These are phyloP conservation scores for Scaptomyza flava DNA, from an alignment of 2,888 invertebrate species.

Conservation along the genomic window DNA sequence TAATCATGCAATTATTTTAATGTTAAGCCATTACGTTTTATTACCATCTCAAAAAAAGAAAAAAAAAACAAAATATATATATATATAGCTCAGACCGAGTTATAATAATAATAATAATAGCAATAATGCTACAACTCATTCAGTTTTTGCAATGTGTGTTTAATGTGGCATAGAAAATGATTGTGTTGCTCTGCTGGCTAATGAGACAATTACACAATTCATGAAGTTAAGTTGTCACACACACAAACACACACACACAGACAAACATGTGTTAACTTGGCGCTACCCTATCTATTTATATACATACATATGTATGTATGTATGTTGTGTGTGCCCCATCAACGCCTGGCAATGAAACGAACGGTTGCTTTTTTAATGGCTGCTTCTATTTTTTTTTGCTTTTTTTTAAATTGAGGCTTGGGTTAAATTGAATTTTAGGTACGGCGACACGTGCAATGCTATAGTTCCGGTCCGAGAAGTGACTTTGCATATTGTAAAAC, in stretches of 20 bases:
- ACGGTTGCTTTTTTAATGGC: neutral
- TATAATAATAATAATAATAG: neutral
- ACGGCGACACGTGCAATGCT: neutral
- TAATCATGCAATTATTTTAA: neutral
- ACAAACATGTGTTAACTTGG: too few relatives aligned
- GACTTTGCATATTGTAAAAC: slow-evolving; percentile 31
- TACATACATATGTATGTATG: too few relatives aligned
- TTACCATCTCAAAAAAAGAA: neutral
- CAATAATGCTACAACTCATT: neutral
- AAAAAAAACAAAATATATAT: too few relatives aligned
- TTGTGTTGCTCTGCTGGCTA: neutral
- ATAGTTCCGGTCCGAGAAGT: neutral
- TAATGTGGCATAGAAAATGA: neutral
- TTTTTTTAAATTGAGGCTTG: neutral
- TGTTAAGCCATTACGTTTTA: slow-evolving; percentile 1
- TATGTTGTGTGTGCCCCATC: too few relatives aligned
- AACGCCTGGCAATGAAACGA: too few relatives aligned
- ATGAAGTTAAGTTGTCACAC: neutral
- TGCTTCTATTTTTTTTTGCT: too few relatives aligned
- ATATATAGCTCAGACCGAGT: too few relatives aligned
- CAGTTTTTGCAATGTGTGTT: neutral
- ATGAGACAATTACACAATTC: neutral
- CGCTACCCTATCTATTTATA: too few relatives aligned
- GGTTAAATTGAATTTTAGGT: neutral
- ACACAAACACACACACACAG: too few relatives aligned